These are phyloP conservation scores for Pantherophis vulpinus DNA, from an alignment of 2,797 vertebrate species.

Conservation along the genomic window DNA sequence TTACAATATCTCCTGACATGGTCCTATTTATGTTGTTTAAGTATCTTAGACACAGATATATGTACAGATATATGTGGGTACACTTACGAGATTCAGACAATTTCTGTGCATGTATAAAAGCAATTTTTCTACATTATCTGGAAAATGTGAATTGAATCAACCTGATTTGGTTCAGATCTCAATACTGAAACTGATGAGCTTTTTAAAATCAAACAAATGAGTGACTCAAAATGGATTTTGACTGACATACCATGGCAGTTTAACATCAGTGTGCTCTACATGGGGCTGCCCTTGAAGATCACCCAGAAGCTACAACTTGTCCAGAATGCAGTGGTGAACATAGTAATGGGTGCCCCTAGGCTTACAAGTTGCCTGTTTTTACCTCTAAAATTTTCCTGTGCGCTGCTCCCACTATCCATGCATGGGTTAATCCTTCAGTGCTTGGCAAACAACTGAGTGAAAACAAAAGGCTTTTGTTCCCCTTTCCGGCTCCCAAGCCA, in stretches of 20 bases:
- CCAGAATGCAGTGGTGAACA: neutral
- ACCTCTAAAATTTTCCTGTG: neutral
- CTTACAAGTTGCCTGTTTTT: neutral
- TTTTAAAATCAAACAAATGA: neutral
- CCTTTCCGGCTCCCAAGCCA: too few relatives aligned
- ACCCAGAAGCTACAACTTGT: neutral
- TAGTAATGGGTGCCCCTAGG: neutral
- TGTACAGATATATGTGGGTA: neutral
- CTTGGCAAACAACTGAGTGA: too few relatives aligned
- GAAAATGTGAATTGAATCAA: neutral
- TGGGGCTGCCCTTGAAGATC: neutral
- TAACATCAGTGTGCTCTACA: neutral
- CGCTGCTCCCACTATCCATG: too few relatives aligned
- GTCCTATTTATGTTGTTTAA: neutral
- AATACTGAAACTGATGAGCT: neutral
- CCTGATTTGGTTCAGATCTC: neutral
- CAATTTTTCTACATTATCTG: neutral
- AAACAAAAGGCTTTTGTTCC: too few relatives aligned
- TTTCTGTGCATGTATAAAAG: neutral
- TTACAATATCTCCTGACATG: neutral
- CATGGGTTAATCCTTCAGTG: too few relatives aligned
- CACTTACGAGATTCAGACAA: neutral
- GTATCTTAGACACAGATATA: neutral
- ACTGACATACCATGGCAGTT: neutral
- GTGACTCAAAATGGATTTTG: neutral